Percentiles rank a stretch among this genome's conserved stretches.
Conservation (phyloP, 2,888 invertebrate species). For the Aporophyla nigra region DNA sequence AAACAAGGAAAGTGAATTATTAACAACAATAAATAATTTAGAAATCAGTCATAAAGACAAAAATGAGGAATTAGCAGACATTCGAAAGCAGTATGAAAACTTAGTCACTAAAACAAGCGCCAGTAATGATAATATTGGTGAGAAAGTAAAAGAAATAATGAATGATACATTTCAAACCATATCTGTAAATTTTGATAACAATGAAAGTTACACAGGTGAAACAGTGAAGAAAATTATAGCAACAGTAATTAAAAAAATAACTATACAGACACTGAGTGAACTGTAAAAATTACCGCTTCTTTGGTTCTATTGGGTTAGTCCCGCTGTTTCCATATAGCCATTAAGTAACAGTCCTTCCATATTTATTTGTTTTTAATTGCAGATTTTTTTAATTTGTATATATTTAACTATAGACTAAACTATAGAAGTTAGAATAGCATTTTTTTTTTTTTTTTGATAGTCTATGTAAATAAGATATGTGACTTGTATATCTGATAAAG, state of each 20-base stretch:
- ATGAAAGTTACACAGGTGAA: constrained; percentile 78
- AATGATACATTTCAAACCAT: constrained; percentile 84
- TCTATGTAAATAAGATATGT: constrained; percentile 2
- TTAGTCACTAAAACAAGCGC: constrained; percentile 50
- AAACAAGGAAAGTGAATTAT: constrained; percentile 61
- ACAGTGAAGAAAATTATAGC: constrained; percentile 80
- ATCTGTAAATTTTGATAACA: constrained; percentile 78
- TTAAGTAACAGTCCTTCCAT: constrained; percentile 38
- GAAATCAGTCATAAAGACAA: constrained; percentile 67
- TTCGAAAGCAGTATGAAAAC: constrained; percentile 56
- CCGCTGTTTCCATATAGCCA: neutral
- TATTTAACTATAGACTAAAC: neutral
- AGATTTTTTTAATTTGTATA: constrained; percentile 4
- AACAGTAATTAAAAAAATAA: constrained; percentile 82
- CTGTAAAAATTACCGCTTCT: constrained; percentile 30
- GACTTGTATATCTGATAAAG: neutral
- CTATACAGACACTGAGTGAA: constrained; percentile 77
- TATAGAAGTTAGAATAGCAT: neutral
- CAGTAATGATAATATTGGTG: constrained; percentile 65
- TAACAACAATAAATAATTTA: constrained; percentile 68
- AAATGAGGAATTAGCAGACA: constrained; percentile 62
- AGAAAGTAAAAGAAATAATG: constrained; percentile 82
- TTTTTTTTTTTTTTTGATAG: too few species aligned
- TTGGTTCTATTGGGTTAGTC: neutral
- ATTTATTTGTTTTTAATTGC: neutral